Conservation (phyloP, 2,888 invertebrate genomes). For the Ferrisia virgata region DNA sequence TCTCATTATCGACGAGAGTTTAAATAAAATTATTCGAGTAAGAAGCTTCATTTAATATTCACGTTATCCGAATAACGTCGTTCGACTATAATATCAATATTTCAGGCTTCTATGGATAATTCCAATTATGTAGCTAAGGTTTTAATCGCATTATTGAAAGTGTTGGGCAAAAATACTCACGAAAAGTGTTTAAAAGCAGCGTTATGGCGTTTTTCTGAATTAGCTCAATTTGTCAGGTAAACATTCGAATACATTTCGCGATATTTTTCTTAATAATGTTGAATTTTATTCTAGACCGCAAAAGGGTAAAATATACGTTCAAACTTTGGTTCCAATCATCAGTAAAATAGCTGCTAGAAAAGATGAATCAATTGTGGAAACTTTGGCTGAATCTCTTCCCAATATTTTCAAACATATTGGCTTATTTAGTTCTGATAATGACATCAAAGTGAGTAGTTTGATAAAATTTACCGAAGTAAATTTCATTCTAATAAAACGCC, state of each 20-base stretch:
- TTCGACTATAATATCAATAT: not conserved
- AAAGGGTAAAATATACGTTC: slow-evolving; percentile 74
- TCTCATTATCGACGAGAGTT: slow-evolving; percentile 76
- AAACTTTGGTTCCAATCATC: slow-evolving; percentile 70
- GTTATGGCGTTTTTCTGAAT: slow-evolving; percentile 70
- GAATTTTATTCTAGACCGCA: slow-evolving; percentile 59
- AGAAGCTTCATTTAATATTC: slow-evolving; percentile 46
- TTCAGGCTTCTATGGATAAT: slow-evolving; percentile 32
- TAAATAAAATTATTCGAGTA: slow-evolving; percentile 73
- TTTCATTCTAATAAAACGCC: not conserved
- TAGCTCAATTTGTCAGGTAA: slow-evolving; percentile 66
- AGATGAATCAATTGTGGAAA: slow-evolving; percentile 71
- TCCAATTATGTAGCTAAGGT: slow-evolving; percentile 64
- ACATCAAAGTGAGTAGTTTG: slow-evolving; percentile 61
- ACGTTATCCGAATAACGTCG: not conserved
- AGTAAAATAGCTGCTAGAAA: slow-evolving; percentile 67
- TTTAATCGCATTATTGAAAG: slow-evolving; percentile 76
- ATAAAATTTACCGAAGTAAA: not conserved
- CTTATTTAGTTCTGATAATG: slow-evolving; percentile 67
- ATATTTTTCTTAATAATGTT: not conserved
- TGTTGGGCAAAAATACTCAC: slow-evolving; percentile 74
- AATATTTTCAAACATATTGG: slow-evolving; percentile 67
- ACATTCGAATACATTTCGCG: not conserved
- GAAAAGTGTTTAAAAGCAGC: slow-evolving; percentile 72
- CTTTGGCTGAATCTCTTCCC: slow-evolving; percentile 62